Percentiles rank a stretch among this genome's conserved stretches.
Evolutionary conservation across 2,797 vertebrate genomes (phyloP).

Genomic region (Pelochelys cantorii): DNA sequence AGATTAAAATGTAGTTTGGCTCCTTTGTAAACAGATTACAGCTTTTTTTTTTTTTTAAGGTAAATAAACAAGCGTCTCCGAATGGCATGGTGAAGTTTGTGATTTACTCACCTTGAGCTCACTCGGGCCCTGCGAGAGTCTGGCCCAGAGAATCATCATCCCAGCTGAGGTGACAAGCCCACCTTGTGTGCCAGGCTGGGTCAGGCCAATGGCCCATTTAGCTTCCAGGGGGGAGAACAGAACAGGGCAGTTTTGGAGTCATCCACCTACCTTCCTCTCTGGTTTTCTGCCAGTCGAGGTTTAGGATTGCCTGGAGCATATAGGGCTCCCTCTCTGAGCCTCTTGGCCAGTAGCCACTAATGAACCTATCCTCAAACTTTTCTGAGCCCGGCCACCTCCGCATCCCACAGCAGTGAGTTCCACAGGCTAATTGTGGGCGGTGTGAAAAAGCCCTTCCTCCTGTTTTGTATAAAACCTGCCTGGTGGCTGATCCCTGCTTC

Average conservation of each 20-base stretch:
- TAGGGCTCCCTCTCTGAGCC: neutral
- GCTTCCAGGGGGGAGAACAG: neutral
- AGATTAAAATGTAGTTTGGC: slow-evolving; percentile 80
- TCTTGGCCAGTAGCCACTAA: neutral
- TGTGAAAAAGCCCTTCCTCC: neutral
- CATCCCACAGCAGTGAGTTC: neutral
- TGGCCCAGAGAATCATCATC: neutral
- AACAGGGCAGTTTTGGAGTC: neutral
- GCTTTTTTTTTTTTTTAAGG: slow-evolving; percentile 71
- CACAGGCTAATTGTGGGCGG: neutral
- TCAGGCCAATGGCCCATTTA: neutral
- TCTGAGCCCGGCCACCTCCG: neutral
- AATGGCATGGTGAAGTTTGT: neutral
- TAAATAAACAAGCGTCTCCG: slow-evolving; percentile 77
- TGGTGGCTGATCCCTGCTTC: neutral
- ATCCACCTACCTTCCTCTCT: neutral
- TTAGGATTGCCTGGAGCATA: too few relatives aligned
- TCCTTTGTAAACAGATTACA: slow-evolving; percentile 82
- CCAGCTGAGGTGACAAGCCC: neutral
- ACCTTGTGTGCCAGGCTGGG: neutral
- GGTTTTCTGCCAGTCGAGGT: neutral
- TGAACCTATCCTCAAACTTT: neutral
- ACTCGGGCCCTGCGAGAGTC: neutral
- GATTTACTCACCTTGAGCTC: neutral
- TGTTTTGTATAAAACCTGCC: neutral